Percentiles rank a stretch among this genome's conserved stretches.
phyloP scores from a whole-genome alignment of 2,113 vertebrate species.

The Leptobrachium leishanense region DNA sequence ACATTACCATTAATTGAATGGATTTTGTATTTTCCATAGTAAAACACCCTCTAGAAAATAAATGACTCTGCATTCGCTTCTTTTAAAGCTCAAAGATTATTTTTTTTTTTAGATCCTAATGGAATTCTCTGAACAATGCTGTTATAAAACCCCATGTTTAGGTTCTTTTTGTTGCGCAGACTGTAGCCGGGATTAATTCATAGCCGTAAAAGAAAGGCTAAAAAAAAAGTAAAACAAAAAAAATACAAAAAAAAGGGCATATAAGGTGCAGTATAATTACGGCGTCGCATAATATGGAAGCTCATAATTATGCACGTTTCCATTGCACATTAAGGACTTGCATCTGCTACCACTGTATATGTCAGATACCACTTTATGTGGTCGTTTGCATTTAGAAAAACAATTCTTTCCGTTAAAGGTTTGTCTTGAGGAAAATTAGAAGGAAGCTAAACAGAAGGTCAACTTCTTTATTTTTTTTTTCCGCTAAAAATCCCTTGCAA shows the following conservation, averaged over 20 bases:
- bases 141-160: background rate
- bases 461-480: slow-evolving; percentile 34
- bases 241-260: slow-evolving; percentile 1
- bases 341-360: slow-evolving; percentile 11
- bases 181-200: slow-evolving; percentile 30
- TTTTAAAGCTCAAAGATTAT: slow-evolving; percentile 10
- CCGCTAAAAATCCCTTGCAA: slow-evolving; percentile 25
- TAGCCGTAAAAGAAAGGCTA: slow-evolving; percentile 38
- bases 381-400: slow-evolving; percentile 48
- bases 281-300: slow-evolving; percentile 34
- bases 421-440: slow-evolving; percentile 50
- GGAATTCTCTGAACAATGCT: background rate
- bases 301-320: slow-evolving; percentile 29
- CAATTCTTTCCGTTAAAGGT: slow-evolving; percentile 43
- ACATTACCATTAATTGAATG: slow-evolving; percentile 61
- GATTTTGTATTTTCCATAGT: slow-evolving; percentile 61
- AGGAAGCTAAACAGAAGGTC: slow-evolving; percentile 46
- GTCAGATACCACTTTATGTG: slow-evolving; percentile 39
- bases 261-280: slow-evolving; percentile 34
- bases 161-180: slow-evolving; percentile 20
- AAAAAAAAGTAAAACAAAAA: slow-evolving; percentile 14
- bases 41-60: slow-evolving; percentile 51
- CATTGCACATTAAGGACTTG: slow-evolving; percentile 32
- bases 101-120: slow-evolving; percentile 31
- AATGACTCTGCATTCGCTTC: slow-evolving; percentile 48